Base-by-base conservation (phyloP, 2,113 vertebrate genomes). In the Glareola pratincola region DNA sequence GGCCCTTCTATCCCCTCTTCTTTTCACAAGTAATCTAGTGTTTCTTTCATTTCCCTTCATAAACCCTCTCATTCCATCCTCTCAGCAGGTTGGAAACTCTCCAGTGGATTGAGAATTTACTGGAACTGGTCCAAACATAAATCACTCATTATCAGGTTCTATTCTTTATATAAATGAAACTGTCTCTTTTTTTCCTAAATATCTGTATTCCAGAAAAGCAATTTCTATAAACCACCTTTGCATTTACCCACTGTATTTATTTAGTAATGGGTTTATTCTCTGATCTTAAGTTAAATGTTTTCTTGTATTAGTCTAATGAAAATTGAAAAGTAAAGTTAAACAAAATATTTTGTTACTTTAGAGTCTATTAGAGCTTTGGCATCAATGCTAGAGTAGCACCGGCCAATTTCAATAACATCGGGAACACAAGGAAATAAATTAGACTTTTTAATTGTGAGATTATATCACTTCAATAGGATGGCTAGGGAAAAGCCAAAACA, bases 361-460 rank as follows among this genome's bases (percentile, higher is more conserved):
- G 83, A 92, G 32, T 78, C 88, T 92, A 32, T 75, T 91, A 96
- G 39, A 51, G 19, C 24, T 88, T 88, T 96, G 94, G 68, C 73
- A 89, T 60, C 53, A 69, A 66, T 92, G 78, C 82, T 57, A 56
- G 47, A 57, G 37, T 51, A 71, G 34, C 4, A 56, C 9, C 5
- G 7, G 72, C 43, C 84, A 96, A 79, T 92, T 97, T 93, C 86
- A 97, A 45, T 72, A 96, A 81, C 47, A 88, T 29, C 3, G 2
- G 56, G 53, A 90, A 79, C 57, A 94, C 3, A 90, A 92, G 69
- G 84, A 96, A 95, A 96, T 90, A 97, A 97, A 94, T 92, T 83
- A 95, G 71, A 81, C 59, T 73, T 96, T 98, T 97, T 97, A 97
- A 97, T 96, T 96, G 82, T 96, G 86, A 98, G 80, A 96, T 93